phyloP scores from a whole-genome alignment of 2,113 vertebrate species.

The Chlorodrepanis virens region DNA sequence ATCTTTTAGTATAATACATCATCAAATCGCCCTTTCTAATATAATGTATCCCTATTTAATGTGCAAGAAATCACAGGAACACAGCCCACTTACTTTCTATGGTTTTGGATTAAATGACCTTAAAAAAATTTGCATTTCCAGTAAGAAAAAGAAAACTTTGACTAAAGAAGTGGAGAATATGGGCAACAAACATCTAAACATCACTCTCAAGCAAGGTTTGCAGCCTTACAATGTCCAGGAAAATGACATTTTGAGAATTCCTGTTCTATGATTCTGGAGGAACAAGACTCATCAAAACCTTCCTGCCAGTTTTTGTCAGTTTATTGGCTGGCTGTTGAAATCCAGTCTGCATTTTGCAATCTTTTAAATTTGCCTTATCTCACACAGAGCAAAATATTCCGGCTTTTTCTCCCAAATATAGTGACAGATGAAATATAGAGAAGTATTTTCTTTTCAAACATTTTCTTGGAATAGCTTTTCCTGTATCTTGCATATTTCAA shows the following conservation, averaged over 20 bases:
- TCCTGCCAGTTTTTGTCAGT: background rate
- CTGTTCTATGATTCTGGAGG: background rate
- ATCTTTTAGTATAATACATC: background rate
- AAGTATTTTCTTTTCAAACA: background rate
- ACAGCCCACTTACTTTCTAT: background rate
- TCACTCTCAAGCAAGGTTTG: background rate
- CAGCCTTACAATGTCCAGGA: background rate
- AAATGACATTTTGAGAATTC: background rate
- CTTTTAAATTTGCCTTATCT: background rate
- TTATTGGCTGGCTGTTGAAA: background rate
- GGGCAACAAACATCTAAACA: background rate
- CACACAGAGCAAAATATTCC: background rate
- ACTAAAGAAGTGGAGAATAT: background rate
- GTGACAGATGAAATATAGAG: background rate
- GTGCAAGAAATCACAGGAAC: background rate
- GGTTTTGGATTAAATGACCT: background rate
- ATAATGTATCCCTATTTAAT: background rate
- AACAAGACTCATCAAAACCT: background rate
- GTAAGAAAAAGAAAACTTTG: background rate
- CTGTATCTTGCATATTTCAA: background rate
- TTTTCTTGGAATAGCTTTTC: background rate
- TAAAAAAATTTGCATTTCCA: background rate
- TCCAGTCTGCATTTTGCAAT: background rate
- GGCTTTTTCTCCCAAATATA: background rate
- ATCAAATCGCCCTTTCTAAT: background rate